Percentiles rank a stretch among this genome's conserved stretches.
These are phyloP conservation scores for Valencia hispanica DNA, from an alignment of 2,797 vertebrate genomes.

Conservation along the genomic window DNA sequence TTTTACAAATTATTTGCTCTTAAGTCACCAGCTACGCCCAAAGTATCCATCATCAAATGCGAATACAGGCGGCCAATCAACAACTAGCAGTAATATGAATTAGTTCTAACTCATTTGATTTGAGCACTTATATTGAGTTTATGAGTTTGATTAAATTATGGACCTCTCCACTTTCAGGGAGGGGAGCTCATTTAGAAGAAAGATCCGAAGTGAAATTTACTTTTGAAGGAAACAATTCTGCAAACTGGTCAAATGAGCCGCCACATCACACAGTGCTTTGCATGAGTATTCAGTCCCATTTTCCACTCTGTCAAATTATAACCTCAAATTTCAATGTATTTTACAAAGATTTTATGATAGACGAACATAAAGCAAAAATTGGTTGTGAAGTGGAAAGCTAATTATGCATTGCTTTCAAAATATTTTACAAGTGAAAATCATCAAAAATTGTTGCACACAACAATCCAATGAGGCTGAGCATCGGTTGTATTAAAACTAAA, in stretches of 20 bases:
- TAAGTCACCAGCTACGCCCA: neutral
- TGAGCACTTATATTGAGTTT: neutral
- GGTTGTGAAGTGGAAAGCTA: neutral
- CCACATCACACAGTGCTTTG: neutral
- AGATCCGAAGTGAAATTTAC: neutral
- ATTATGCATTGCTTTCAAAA: neutral
- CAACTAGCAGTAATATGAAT: neutral
- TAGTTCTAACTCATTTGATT: neutral
- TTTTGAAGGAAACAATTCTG: neutral
- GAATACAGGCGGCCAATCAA: neutral
- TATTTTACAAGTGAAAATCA: slow-evolving; percentile 2
- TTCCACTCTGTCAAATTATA: neutral
- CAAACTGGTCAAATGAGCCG: neutral
- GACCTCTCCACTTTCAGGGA: neutral
- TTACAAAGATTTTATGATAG: neutral
- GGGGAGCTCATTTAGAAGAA: neutral
- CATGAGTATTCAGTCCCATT: neutral
- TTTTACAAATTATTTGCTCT: neutral
- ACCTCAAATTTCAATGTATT: neutral
- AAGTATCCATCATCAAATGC: neutral
- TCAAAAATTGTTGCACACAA: neutral
- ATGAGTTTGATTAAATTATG: neutral
- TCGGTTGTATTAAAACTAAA: neutral
- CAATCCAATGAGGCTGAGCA: neutral
- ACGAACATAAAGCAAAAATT: neutral